Evolutionary conservation across 2,797 vertebrate genomes (phyloP).

Genomic region (Liparis tanakae): DNA sequence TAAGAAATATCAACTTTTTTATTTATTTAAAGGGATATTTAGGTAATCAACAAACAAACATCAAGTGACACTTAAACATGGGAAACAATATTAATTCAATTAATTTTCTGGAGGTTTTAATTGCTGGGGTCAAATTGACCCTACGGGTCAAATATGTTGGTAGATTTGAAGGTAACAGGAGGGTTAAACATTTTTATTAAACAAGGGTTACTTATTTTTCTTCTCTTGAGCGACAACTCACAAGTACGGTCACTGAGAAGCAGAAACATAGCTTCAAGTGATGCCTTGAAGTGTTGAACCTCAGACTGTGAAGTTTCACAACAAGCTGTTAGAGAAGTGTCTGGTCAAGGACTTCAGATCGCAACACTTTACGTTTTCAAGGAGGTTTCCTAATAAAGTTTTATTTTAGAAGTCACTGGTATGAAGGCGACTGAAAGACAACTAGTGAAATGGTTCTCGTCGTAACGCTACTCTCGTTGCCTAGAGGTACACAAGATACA

Average conservation of each 20-base stretch:
- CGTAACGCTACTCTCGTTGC: not conserved
- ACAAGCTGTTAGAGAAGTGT: not conserved
- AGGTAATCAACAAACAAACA: too few relatives aligned
- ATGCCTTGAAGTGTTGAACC: conserved; percentile 16
- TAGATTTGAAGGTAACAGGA: too few relatives aligned
- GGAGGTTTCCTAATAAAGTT: not conserved
- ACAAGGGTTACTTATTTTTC: not conserved
- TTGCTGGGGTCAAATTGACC: too few relatives aligned
- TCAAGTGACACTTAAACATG: too few relatives aligned
- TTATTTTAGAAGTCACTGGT: not conserved
- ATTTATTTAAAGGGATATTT: too few relatives aligned
- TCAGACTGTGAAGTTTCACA: conserved; percentile 2
- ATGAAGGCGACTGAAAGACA: not conserved
- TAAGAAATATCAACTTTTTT: too few relatives aligned
- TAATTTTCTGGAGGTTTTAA: too few relatives aligned
- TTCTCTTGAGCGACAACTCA: conserved; percentile 7
- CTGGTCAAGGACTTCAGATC: conserved; percentile 6
- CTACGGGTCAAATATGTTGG: too few relatives aligned
- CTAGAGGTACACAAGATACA: too few relatives aligned
- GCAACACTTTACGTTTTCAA: conserved; percentile 9
- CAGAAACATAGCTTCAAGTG: conserved; percentile 1
- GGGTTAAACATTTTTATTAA: not conserved
- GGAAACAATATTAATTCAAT: too few relatives aligned
- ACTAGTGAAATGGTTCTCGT: conserved; percentile 3
- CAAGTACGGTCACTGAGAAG: conserved; percentile 8